These are phyloP conservation scores for Molossus molossus DNA, from an alignment of 2,797 vertebrate genomes.

Conservation along the genomic window DNA sequence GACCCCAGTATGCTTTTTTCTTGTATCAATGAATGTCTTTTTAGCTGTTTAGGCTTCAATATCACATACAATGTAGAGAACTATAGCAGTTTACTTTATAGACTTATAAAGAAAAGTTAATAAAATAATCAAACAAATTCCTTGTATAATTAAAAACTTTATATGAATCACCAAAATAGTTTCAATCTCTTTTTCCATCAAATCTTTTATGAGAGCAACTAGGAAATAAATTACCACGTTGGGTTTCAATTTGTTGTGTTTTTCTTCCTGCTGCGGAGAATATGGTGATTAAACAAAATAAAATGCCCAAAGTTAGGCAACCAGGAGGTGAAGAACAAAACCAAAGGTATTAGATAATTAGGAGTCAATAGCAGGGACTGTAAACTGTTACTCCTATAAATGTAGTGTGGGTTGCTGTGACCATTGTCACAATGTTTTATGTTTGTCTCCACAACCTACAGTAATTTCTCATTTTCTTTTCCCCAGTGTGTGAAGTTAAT, in stretches of 20 bases:
- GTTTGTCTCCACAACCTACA: background rate
- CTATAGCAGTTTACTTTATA: background rate
- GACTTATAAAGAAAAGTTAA: constrained; percentile 53
- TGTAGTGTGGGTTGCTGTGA: background rate
- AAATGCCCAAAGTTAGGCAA: constrained; percentile 4
- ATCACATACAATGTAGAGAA: background rate
- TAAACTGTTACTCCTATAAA: background rate
- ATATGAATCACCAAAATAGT: constrained; percentile 20
- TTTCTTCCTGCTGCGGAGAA: constrained; percentile 23
- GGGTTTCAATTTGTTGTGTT: constrained; percentile 47
- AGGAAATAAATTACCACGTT: constrained; percentile 34
- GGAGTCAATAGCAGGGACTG: background rate
- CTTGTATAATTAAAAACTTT: constrained; percentile 40
- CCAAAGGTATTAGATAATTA: constrained; percentile 28
- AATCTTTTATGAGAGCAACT: constrained; percentile 56
- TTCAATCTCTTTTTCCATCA: constrained; percentile 51
- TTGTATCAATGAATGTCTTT: background rate
- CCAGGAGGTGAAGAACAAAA: constrained; percentile 23
- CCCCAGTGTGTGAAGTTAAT: background rate
- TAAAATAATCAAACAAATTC: constrained; percentile 67
- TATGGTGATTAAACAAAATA: constrained; percentile 21
- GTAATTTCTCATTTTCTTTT: constrained; percentile 30
- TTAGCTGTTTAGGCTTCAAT: background rate
- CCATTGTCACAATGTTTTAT: background rate
- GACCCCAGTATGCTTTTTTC: background rate